phyloP scores from a whole-genome alignment of 2,888 invertebrate species.

The Villa cingulata region DNA sequence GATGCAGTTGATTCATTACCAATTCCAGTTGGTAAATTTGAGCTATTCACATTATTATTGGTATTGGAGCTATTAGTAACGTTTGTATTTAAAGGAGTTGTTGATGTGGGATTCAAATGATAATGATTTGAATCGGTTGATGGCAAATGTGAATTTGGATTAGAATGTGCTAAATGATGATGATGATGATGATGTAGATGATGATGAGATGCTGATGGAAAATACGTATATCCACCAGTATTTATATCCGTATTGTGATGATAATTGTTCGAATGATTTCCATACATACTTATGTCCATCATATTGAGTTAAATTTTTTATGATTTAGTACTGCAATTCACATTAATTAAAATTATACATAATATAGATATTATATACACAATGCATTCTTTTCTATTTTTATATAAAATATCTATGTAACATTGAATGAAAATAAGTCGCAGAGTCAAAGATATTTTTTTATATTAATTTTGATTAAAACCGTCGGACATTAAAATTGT shows the following conservation, averaged over 20 bases:
- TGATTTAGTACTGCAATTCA: too few species aligned
- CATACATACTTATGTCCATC: conserved; percentile 39
- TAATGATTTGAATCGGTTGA: neutral
- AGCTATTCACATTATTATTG: neutral
- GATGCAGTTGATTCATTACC: neutral
- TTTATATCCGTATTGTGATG: conserved; percentile 21
- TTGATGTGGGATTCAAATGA: neutral
- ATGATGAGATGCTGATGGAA: conserved; percentile 20
- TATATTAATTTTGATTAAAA: too few species aligned
- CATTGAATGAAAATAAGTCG: too few species aligned
- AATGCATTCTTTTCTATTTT: too few species aligned
- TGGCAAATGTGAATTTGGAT: neutral
- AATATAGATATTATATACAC: too few species aligned
- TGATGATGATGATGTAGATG: conserved; percentile 18
- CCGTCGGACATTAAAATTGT: too few species aligned
- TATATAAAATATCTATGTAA: too few species aligned
- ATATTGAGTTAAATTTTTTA: conserved; percentile 23
- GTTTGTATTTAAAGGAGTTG: conserved; percentile 5
- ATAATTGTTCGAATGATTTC: conserved; percentile 33
- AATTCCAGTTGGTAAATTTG: neutral
- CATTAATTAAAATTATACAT: too few species aligned
- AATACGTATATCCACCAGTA: conserved; percentile 17
- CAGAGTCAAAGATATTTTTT: too few species aligned
- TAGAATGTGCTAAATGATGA: conserved; percentile 19
- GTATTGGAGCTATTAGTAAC: conserved; percentile 1